These are phyloP conservation scores for Troglohyphantes excavatus DNA, from an alignment of 2,888 invertebrate genomes.

Conservation along the genomic window DNA sequence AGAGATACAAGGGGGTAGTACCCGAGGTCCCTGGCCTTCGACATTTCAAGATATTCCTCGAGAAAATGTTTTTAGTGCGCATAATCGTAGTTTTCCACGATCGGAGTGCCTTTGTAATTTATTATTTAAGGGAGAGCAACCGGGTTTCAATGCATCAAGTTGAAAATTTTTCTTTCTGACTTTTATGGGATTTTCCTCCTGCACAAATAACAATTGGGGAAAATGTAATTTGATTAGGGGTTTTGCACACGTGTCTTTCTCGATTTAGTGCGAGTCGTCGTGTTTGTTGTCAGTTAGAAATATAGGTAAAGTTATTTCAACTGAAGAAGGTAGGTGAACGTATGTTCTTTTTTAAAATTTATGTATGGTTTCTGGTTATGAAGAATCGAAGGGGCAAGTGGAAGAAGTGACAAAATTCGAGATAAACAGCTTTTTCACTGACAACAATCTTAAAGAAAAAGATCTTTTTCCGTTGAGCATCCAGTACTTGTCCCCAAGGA, in stretches of 20 bases:
- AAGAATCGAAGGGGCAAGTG: too few species aligned
- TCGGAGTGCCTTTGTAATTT: not conserved
- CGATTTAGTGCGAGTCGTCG: not conserved
- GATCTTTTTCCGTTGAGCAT: too few species aligned
- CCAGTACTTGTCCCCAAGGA: too few species aligned
- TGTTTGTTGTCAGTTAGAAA: not conserved
- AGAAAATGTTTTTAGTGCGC: not conserved
- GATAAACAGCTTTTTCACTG: too few species aligned
- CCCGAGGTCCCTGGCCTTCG: not conserved
- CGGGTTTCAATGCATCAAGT: not conserved
- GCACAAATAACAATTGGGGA: not conserved
- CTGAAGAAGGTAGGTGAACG: not conserved
- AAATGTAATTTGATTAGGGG: not conserved
- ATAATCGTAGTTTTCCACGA: not conserved
- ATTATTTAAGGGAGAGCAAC: not conserved
- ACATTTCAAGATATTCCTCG: not conserved
- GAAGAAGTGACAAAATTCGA: too few species aligned
- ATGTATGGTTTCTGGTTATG: too few species aligned
- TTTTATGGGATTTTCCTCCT: slow-evolving; percentile 4
- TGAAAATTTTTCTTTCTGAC: not conserved
- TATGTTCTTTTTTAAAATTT: not conserved
- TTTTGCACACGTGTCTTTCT: not conserved
- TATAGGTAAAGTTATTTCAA: too few species aligned
- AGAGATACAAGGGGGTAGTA: not conserved
- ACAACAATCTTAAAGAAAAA: too few species aligned